A percentile compares a stretch with the other conserved stretches of the same genome.
These are phyloP conservation scores for Tiaroga cobitis DNA, from an alignment of 2,797 vertebrate genomes.

Conservation along the genomic window DNA sequence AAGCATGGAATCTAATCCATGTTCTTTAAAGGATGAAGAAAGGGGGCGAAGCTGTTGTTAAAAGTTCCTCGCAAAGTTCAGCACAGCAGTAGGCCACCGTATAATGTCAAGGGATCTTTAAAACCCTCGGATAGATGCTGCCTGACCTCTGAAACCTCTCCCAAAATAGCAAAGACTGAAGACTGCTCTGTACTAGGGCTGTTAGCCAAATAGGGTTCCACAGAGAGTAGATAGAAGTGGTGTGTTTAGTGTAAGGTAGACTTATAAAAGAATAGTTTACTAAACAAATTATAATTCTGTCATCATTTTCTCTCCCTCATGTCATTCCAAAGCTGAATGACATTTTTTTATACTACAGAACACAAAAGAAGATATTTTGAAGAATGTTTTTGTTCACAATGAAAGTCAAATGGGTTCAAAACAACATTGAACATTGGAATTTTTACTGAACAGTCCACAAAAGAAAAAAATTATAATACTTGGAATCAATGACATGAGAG, in stretches of 20 bases:
- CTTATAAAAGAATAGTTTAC: not conserved
- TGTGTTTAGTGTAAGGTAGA: not conserved
- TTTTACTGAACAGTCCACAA: not conserved
- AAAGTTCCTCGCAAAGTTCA: not conserved
- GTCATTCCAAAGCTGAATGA: not conserved
- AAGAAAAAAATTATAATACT: no score
- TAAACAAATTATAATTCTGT: not conserved
- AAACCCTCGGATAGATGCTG: constrained; percentile 23
- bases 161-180: constrained; percentile 42
- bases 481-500: no score
- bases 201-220: not conserved
- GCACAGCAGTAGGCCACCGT: not conserved
- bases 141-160: constrained; percentile 17
- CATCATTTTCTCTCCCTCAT: not conserved
- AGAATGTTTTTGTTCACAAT: not conserved
- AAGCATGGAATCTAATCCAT: constrained; percentile 27
- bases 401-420: not conserved
- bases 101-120: constrained; percentile 37
- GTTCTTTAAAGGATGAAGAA: constrained; percentile 23
- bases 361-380: not conserved
- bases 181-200: not conserved
- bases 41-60: constrained; percentile 2
- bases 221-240: not conserved
- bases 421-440: not conserved
- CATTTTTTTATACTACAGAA: not conserved